Percentiles rank a stretch among this genome's conserved stretches.
Conservation (phyloP, 1,140 invertebrate genomes). For the Zaprionus gabonicus region DNA sequence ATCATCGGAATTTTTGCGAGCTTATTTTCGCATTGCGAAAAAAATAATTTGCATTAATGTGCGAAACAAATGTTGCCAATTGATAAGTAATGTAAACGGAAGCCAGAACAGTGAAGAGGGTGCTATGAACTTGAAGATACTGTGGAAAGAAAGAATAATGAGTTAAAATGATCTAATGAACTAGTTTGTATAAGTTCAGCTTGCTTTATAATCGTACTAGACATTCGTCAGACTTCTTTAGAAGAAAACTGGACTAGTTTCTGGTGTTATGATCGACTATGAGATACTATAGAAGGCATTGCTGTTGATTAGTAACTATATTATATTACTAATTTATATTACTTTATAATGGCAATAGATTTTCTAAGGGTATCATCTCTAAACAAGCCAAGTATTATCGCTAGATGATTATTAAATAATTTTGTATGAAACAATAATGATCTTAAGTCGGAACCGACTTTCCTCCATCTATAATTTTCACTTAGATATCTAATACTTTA, state of each 20-base stretch:
- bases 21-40: slow-evolving; percentile 34
- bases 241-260: too few relatives aligned
- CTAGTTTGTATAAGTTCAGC: too few relatives aligned
- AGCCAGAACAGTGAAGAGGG: background rate
- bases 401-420: too few relatives aligned
- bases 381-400: too few relatives aligned
- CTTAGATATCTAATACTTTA: background rate
- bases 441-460: too few relatives aligned
- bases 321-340: too few relatives aligned
- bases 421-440: too few relatives aligned
- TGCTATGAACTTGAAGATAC: background rate
- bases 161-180: background rate
- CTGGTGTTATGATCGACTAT: too few relatives aligned
- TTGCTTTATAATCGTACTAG: background rate
- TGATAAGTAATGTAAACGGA: slow-evolving; percentile 31
- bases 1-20: slow-evolving; percentile 65
- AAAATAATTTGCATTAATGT: slow-evolving; percentile 71
- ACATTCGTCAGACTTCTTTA: background rate
- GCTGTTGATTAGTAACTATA: too few relatives aligned
- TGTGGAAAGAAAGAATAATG: background rate
- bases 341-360: too few relatives aligned
- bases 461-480: background rate
- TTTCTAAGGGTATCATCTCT: too few relatives aligned
- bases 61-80: slow-evolving; percentile 48
- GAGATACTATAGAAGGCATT: too few relatives aligned